Conservation (phyloP, 2,888 invertebrate genomes). For the Agrypnus murinus region DNA sequence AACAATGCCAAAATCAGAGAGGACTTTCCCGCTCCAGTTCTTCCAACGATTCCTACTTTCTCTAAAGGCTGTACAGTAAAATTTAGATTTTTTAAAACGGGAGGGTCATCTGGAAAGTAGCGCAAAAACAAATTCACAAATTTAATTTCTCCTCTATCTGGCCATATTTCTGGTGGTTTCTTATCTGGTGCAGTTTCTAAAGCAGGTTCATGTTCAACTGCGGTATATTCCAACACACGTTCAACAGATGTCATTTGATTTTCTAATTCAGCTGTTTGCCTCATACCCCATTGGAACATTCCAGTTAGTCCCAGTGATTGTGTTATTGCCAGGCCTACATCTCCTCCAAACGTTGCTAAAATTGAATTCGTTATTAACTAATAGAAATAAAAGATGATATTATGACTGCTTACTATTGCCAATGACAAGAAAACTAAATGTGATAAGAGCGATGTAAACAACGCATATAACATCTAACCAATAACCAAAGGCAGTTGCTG, state of each 20-base stretch:
- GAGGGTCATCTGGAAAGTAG: constrained; percentile 82
- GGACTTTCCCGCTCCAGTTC: constrained; percentile 88
- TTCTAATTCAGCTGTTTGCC: constrained; percentile 70
- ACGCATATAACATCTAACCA: constrained; percentile 93
- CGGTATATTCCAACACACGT: constrained; percentile 74
- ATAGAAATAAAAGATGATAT: background rate
- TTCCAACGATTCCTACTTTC: constrained; percentile 88
- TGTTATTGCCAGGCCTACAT: constrained; percentile 69
- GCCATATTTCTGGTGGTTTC: constrained; percentile 84
- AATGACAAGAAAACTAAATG: constrained; percentile 87
- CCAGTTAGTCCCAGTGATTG: constrained; percentile 67
- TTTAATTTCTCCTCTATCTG: constrained; percentile 79
- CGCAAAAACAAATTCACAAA: constrained; percentile 82
- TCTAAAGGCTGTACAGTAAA: constrained; percentile 80
- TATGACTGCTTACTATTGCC: constrained; percentile 71
- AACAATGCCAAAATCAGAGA: constrained; percentile 82
- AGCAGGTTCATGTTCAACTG: constrained; percentile 77
- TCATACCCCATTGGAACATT: constrained; percentile 92
- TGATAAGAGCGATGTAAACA: constrained; percentile 88
- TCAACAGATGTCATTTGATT: constrained; percentile 95
- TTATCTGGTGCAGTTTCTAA: constrained; percentile 75
- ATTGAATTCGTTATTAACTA: constrained; percentile 24
- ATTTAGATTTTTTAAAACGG: constrained; percentile 83
- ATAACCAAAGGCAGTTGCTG: constrained; percentile 94
- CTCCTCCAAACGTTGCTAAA: constrained; percentile 66